phyloP scores from a whole-genome alignment of 2,113 vertebrate species.

The Pseudopodoces humilis region DNA sequence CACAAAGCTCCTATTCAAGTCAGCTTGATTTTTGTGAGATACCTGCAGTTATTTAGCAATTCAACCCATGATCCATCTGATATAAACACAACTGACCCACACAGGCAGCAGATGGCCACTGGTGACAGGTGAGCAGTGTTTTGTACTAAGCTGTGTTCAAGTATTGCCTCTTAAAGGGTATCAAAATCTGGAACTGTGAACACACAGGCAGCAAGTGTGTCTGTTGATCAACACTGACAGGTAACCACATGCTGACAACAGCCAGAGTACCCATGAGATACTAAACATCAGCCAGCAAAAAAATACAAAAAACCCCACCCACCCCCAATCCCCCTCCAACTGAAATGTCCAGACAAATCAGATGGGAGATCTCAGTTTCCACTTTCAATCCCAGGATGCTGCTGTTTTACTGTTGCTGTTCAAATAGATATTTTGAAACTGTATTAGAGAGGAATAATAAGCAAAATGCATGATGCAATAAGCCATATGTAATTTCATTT shows the following conservation, averaged over 20 bases:
- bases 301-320: not conserved
- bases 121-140: not conserved
- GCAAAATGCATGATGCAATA: not conserved
- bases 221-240: not conserved
- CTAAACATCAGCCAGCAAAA: not conserved
- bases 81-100: not conserved
- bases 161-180: not conserved
- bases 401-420: not conserved
- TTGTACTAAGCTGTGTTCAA: not conserved
- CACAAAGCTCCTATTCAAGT: constrained; percentile 7
- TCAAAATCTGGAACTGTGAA: not conserved
- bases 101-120: not conserved
- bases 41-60: not conserved
- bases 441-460: not conserved
- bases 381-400: not conserved
- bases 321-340: not conserved
- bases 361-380: not conserved
- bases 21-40: not conserved
- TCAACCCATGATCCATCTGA: not conserved
- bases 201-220: not conserved
- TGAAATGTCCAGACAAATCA: not conserved
- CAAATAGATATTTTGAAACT: not conserved
- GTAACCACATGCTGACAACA: not conserved
- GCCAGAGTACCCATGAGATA: not conserved
- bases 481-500: not conserved